Percentiles rank a stretch among this genome's conserved stretches.
Evolutionary conservation across 2,113 vertebrate genomes (phyloP).

Genomic region (Sinosuthora webbiana): DNA sequence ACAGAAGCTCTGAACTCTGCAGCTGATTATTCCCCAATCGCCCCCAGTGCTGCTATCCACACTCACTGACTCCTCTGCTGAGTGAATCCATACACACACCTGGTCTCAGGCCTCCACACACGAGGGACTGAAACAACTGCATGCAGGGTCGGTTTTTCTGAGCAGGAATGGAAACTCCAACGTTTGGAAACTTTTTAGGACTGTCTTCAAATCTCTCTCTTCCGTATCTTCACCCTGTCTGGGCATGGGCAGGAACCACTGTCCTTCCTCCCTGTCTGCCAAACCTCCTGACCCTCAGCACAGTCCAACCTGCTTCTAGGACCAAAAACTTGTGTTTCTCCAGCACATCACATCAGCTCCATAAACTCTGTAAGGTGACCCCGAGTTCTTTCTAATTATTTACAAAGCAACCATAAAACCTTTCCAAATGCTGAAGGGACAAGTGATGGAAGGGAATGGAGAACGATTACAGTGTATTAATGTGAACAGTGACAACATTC

Average conservation of each 20-base stretch:
- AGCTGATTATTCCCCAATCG: neutral
- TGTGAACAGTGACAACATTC: neutral
- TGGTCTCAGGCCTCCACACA: neutral
- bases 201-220: neutral
- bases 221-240: rapidly evolving
- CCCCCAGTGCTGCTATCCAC: neutral
- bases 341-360: neutral
- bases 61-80: neutral
- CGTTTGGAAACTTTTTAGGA: neutral
- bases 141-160: neutral
- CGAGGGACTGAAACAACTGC: neutral
- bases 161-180: neutral
- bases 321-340: neutral
- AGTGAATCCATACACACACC: neutral
- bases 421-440: neutral
- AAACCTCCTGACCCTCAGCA: neutral
- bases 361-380: neutral
- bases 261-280: neutral
- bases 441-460: neutral
- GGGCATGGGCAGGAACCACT: neutral
- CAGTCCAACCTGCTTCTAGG: neutral
- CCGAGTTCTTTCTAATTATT: neutral
- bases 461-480: rapidly evolving
- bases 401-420: neutral
- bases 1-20: neutral